These are phyloP conservation scores for Cataglyphis albicans DNA, from an alignment of 2,888 invertebrate genomes.

Conservation along the genomic window DNA sequence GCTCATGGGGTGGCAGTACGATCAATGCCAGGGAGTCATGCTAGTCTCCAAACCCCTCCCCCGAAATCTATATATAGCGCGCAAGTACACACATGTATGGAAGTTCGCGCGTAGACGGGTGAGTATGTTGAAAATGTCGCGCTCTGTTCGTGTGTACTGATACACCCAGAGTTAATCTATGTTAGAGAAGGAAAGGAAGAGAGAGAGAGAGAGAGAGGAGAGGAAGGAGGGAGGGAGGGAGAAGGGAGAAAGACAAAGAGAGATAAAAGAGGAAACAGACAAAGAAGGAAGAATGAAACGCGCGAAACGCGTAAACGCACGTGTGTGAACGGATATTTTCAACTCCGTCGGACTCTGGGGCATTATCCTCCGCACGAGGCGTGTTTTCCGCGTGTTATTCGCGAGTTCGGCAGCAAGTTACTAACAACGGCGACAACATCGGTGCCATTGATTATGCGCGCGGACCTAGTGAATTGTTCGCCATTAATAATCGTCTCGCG, in stretches of 20 bases:
- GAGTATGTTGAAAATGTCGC: constrained; percentile 55
- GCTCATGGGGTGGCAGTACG: constrained; percentile 85
- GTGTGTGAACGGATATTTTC: constrained; percentile 62
- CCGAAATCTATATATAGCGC: constrained; percentile 75
- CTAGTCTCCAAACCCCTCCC: constrained; percentile 77
- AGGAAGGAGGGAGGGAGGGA: neutral
- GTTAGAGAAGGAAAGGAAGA: constrained; percentile 33
- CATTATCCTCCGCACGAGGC: constrained; percentile 48
- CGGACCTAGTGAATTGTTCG: constrained; percentile 28
- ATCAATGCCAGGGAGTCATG: constrained; percentile 85
- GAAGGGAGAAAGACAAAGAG: constrained; percentile 27
- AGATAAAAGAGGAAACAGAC: constrained; percentile 1
- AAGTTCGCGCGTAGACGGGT: constrained; percentile 44
- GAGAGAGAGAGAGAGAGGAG: neutral
- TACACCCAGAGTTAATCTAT: constrained; percentile 9
- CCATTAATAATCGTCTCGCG: constrained; percentile 44
- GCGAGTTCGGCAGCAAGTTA: constrained; percentile 28
- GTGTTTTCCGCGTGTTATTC: constrained; percentile 52
- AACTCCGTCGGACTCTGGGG: constrained; percentile 24
- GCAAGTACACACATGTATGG: constrained; percentile 61
- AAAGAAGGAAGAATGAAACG: constrained; percentile 51
- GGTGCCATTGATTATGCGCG: constrained; percentile 30
- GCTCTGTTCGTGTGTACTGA: constrained; percentile 64
- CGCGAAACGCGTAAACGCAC: constrained; percentile 56
- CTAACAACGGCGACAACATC: constrained; percentile 22